These are phyloP conservation scores for Drosophila orosa DNA, from an alignment of 1,140 invertebrate genomes.

Conservation along the genomic window DNA sequence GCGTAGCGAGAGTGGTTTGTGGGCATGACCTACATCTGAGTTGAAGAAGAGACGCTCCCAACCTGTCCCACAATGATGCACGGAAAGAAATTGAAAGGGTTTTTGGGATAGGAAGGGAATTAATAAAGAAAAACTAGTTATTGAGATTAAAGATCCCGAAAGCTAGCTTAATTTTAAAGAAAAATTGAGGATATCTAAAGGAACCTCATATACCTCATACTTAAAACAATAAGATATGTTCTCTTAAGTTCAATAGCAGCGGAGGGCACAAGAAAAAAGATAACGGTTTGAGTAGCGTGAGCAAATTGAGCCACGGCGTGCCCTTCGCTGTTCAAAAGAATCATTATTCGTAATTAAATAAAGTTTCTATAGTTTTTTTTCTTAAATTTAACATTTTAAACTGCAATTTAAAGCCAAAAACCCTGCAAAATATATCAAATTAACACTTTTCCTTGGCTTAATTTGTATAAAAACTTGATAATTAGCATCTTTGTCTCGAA, in stretches of 20 bases:
- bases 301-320: no score
- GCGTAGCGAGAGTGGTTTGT: slow-evolving; percentile 25
- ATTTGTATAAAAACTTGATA: neutral
- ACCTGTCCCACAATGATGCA: slow-evolving; percentile 44
- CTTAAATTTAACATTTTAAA: neutral
- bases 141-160: neutral
- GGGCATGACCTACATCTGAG: slow-evolving; percentile 54
- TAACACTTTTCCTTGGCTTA: slow-evolving; percentile 4
- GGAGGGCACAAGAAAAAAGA: no score
- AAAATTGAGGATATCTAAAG: no score
- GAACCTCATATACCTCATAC: no score
- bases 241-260: no score
- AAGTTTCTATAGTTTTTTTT: neutral
- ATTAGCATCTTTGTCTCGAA: neutral
- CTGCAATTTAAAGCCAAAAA: neutral
- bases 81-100: slow-evolving; percentile 8
- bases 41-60: slow-evolving; percentile 45
- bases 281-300: no score
- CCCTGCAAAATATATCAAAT: neutral
- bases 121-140: fast-evolving
- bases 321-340: no score
- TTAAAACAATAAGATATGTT: no score
- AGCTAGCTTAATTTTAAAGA: neutral
- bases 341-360: neutral
- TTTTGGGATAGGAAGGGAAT: no score